phyloP scores from a whole-genome alignment of 2,113 vertebrate species.

The Tonatia bakeri region DNA sequence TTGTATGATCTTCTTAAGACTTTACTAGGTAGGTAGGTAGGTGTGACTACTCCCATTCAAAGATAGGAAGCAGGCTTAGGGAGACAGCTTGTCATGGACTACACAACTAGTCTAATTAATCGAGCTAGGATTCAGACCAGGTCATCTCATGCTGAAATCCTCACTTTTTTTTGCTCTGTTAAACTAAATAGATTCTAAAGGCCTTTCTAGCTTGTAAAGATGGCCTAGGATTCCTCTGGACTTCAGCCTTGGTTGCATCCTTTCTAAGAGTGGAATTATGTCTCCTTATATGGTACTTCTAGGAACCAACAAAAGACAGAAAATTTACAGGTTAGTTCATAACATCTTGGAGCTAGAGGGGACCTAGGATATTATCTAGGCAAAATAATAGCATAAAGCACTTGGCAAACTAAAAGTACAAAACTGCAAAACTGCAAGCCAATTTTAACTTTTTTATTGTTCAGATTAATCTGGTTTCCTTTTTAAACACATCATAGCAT shows the following conservation, averaged over 20 bases:
- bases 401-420: neutral
- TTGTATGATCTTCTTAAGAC: neutral
- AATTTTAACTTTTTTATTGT: neutral
- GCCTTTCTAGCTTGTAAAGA: neutral
- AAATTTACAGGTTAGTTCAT: neutral
- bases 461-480: constrained; percentile 3
- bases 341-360: neutral
- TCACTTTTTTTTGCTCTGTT: neutral
- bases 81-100: neutral
- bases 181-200: neutral
- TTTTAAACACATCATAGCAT: constrained; percentile 13
- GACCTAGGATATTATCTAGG: neutral
- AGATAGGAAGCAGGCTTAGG: neutral
- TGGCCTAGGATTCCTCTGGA: neutral
- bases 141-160: neutral
- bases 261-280: neutral
- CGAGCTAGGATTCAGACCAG: neutral
- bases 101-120: neutral
- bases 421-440: neutral
- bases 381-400: constrained; percentile 37
- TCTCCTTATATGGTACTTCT: neutral
- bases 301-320: neutral
- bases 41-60: neutral
- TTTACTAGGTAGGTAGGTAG: neutral
- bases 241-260: neutral